Evolutionary conservation across 2,797 vertebrate genomes (phyloP).

Genomic region (Hippoglossus hippoglossus): DNA sequence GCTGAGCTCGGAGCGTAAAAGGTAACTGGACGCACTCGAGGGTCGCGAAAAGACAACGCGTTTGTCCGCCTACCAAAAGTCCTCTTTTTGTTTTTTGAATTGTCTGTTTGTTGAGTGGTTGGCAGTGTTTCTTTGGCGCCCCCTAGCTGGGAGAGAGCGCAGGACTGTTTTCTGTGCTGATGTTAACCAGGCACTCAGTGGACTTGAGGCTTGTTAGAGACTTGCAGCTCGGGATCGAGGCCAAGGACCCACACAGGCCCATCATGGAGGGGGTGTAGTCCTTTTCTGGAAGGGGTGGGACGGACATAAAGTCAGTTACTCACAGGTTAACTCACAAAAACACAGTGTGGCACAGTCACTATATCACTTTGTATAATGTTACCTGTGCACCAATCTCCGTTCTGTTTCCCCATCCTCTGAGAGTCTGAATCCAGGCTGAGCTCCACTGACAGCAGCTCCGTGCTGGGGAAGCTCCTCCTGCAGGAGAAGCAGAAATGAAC

Average conservation of each 20-base stretch:
- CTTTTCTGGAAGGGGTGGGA: conserved; percentile 84
- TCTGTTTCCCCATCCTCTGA: conserved; percentile 88
- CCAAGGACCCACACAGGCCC: conserved; percentile 95
- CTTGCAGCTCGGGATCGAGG: conserved; percentile 95
- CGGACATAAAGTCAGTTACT: neutral
- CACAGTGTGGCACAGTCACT: neutral
- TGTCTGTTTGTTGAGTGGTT: conserved; percentile 55
- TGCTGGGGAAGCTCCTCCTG: conserved; percentile 94
- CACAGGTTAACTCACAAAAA: neutral
- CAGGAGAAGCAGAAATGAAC: neutral
- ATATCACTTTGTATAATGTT: conserved; percentile 24
- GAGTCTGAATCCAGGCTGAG: conserved; percentile 93
- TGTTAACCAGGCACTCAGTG: conserved; percentile 97
- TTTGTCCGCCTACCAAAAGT: conserved; percentile 32
- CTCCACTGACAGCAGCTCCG: conserved; percentile 93
- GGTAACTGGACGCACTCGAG: conserved; percentile 57
- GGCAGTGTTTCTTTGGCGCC: conserved; percentile 70
- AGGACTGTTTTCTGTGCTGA: conserved; percentile 95
- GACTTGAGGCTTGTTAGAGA: conserved; percentile 97
- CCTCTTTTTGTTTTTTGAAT: conserved; percentile 53
- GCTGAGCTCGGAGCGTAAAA: conserved; percentile 47
- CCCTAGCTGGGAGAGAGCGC: conserved; percentile 94
- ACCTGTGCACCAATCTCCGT: conserved; percentile 94
- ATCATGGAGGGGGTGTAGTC: conserved; percentile 96
- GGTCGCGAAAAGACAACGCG: conserved; percentile 32